phyloP scores from a whole-genome alignment of 2,888 invertebrate genomes.

The Leptopterna dolabrata region DNA sequence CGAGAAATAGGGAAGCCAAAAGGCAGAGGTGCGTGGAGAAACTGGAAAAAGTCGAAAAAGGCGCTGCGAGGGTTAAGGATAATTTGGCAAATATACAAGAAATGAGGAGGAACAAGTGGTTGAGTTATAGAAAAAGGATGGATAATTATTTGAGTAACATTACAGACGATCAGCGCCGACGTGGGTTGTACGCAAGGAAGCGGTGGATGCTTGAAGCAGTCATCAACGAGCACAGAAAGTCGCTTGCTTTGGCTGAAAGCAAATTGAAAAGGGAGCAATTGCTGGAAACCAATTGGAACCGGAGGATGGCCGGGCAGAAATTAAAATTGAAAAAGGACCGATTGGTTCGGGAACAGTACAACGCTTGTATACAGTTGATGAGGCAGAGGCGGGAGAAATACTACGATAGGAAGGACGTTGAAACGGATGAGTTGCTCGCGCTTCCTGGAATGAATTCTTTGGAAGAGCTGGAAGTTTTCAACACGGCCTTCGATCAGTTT shows the following conservation, averaged over 20 bases:
- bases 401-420: conserved; percentile 37
- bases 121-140: conserved; percentile 22
- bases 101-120: conserved; percentile 22
- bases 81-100: background rate
- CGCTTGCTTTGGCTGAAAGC: background rate
- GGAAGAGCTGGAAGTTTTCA: conserved; percentile 40
- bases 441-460: conserved; percentile 41
- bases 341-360: conserved; percentile 44
- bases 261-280: conserved; percentile 33
- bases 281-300: conserved; percentile 39
- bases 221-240: conserved; percentile 31
- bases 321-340: conserved; percentile 39
- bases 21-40: background rate
- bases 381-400: conserved; percentile 21
- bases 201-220: conserved; percentile 36
- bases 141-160: conserved; percentile 20
- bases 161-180: conserved; percentile 29
- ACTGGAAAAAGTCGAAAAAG: background rate
- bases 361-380: conserved; percentile 37
- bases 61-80: background rate
- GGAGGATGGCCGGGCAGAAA: conserved; percentile 30
- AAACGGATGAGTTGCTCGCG: conserved; percentile 42
- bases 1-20: background rate
- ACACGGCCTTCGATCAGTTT: conserved; percentile 38
- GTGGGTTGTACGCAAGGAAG: conserved; percentile 8